Evolutionary conservation across 2,888 invertebrate species (phyloP), one percentile per base, ranked within the genome.

Genomic region (Lamproptera curius): DNA sequence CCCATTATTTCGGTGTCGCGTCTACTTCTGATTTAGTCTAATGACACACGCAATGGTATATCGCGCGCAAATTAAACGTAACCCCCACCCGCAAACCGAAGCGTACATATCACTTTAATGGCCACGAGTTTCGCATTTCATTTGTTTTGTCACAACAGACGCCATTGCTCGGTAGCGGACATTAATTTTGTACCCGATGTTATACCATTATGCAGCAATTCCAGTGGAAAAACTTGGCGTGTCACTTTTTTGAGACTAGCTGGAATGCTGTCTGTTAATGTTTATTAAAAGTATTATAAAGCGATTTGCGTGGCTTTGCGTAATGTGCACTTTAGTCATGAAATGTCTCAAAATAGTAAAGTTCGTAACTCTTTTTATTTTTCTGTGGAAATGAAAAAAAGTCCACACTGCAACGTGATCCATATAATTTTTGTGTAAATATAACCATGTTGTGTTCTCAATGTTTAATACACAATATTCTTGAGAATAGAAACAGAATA

Each of bases 101-200:
- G 11, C 23, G 43, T 20, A 33, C 46, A 40, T 46, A 16, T 40
- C 34, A 46, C 33, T 46, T 33, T 46, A 40, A 46, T 46, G 31
- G 46, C 23, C 6, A 20, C 23, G 34, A 35, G 44, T 31, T 46
- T 31, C 44, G 36, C 28, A 44, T 44, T 44, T 39, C 46, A 46
- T 46, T 46, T 46, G 46, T 45, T 38, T 45, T 46, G 34, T 46
- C 34, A 40, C 34, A 39, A 39, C 46, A 34, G 39, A 40, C 39
- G 23, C 9, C 39, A 20, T 11, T 46, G 40, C 46, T 40, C 35
- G 46, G 46, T 39, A 46, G 34, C 17, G 39, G 16, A 26, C 46
- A 41, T 40, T 35, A 44, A 44, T 44, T 44, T 37, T 37, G 31
- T 14, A 28, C 37, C 13, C 16, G 26, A 8, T 44, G 14, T 31